These are phyloP conservation scores for Tetramorium parvispinum DNA, from an alignment of 1,140 invertebrate species.

Conservation along the genomic window DNA sequence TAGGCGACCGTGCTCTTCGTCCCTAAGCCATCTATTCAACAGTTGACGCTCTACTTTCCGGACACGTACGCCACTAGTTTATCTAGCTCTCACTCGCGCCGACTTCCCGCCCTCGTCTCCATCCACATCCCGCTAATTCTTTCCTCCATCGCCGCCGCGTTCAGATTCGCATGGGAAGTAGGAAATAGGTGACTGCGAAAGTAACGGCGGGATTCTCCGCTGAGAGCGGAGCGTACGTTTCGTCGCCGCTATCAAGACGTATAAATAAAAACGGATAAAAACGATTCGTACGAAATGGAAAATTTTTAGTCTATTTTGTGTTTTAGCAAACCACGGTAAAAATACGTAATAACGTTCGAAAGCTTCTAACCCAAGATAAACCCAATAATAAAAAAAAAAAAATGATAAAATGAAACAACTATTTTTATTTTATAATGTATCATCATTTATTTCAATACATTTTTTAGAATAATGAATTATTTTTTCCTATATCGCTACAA, in stretches of 20 bases:
- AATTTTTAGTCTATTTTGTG: neutral
- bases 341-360: neutral
- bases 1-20: constrained; percentile 78
- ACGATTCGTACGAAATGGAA: neutral
- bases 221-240: neutral
- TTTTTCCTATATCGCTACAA: neutral
- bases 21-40: constrained; percentile 78
- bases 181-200: constrained; percentile 17
- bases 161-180: constrained; percentile 8
- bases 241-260: neutral
- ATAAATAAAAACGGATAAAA: neutral
- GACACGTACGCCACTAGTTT: constrained; percentile 75
- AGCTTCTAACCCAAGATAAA: neutral
- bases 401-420: neutral
- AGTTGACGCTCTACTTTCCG: constrained; percentile 76
- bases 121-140: constrained; percentile 2
- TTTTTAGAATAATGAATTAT: neutral
- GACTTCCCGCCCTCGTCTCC: constrained; percentile 21
- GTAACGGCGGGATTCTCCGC: constrained; percentile 4
- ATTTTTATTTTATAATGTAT: neutral
- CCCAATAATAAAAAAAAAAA: too few species aligned
- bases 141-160: constrained; percentile 8
- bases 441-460: neutral
- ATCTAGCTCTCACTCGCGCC: constrained; percentile 45
- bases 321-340: neutral